Evolutionary conservation across 1,140 invertebrate genomes (phyloP).

Genomic region (Leptinotarsa defecta): DNA sequence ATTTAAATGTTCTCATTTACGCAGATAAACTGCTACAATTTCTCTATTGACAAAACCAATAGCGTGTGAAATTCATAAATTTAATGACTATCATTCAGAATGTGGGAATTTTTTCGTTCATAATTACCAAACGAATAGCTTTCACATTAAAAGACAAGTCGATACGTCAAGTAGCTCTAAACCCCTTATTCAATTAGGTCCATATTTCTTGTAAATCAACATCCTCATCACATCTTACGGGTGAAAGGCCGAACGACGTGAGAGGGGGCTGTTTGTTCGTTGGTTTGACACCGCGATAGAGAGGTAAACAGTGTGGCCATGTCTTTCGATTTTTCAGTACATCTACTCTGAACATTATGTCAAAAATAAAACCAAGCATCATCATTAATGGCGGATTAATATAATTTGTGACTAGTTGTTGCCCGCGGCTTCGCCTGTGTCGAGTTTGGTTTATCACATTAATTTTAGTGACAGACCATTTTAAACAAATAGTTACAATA

Average conservation of each 20-base stretch:
- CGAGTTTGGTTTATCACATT: too few relatives aligned
- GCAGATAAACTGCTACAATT: constrained; percentile 19
- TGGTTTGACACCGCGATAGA: neutral
- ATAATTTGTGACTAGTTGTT: too few relatives aligned
- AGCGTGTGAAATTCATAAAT: constrained; percentile 25
- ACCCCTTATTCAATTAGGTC: neutral
- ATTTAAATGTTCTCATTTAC: constrained; percentile 19
- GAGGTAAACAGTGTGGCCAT: neutral
- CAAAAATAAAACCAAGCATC: too few relatives aligned
- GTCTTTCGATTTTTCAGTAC: neutral
- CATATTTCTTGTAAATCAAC: neutral
- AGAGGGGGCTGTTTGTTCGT: constrained; percentile 16
- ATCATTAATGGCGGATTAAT: too few relatives aligned
- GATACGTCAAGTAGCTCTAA: neutral
- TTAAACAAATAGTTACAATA: too few relatives aligned
- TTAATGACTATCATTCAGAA: constrained; percentile 9
- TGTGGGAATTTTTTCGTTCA: constrained; percentile 12
- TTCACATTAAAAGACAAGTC: neutral
- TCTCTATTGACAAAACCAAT: constrained; percentile 19
- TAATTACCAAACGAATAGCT: constrained; percentile 3
- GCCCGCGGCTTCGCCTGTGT: too few relatives aligned
- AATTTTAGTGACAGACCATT: too few relatives aligned
- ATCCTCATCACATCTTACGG: neutral
- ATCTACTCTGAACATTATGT: too few relatives aligned
- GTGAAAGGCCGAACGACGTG: neutral